Evolutionary conservation across 53 echinoderm and acorn worm genomes (phyloP).

Genomic region (Crossaster papposus): DNA sequence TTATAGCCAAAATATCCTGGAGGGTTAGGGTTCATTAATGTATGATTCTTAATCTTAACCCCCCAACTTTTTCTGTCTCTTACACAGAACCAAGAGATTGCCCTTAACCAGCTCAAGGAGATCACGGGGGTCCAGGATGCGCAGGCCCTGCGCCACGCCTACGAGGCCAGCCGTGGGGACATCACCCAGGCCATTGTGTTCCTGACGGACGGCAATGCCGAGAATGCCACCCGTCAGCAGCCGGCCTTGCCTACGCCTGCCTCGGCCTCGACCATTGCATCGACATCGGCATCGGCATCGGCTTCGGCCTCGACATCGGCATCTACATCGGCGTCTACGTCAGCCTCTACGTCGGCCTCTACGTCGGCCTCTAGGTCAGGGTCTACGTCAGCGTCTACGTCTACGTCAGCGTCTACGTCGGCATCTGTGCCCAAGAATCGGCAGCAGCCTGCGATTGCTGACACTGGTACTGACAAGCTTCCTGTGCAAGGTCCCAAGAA

Average conservation of each 20-base stretch:
- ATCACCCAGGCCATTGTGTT: constrained; percentile 82
- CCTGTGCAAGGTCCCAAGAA: constrained; percentile 68
- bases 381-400: no score
- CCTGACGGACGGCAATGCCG: constrained; percentile 72
- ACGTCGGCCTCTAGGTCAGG: no score
- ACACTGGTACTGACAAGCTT: background rate
- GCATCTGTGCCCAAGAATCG: constrained; percentile 1
- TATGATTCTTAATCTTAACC: no score
- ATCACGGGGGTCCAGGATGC: constrained; percentile 88
- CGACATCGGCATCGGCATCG: no score
- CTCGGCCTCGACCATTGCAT: no score
- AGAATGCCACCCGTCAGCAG: constrained; percentile 33
- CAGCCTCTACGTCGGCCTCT: no score
- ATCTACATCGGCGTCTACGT: no score
- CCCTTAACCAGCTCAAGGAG: constrained; percentile 94
- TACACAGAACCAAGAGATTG: constrained; percentile 85
- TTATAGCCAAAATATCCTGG: no score
- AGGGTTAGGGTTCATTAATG: no score
- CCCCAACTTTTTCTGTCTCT: no score
- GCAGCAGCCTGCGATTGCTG: constrained; percentile 16
- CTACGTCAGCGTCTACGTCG: no score
- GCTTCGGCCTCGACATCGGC: no score
- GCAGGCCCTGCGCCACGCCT: constrained; percentile 73
- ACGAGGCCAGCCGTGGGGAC: constrained; percentile 90
- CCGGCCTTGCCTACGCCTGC: constrained; percentile 52